A percentile compares a stretch with the other conserved stretches of the same genome.
Conservation (phyloP, 2,797 vertebrate species). For the Oreochromis mossambicus region DNA sequence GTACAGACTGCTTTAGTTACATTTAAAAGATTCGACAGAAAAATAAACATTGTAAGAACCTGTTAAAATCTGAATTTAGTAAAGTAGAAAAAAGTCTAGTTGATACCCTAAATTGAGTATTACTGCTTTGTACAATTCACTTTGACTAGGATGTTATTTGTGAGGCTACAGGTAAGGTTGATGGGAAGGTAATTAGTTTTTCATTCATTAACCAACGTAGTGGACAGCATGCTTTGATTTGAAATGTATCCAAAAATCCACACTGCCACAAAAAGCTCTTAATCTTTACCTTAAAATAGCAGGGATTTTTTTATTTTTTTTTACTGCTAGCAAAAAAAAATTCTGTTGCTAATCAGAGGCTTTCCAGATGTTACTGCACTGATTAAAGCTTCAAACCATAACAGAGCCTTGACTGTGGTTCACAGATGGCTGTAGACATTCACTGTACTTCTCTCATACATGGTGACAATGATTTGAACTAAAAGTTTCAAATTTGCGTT, state of each 20-base stretch:
- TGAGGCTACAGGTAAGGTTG: background rate
- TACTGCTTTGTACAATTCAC: background rate
- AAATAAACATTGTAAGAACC: background rate
- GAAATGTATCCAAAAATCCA: background rate
- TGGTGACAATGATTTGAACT: background rate
- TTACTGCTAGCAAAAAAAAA: background rate
- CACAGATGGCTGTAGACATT: background rate
- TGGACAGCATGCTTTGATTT: background rate
- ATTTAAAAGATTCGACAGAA: background rate
- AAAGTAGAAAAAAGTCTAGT: background rate
- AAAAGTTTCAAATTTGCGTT: background rate
- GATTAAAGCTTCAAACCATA: background rate
- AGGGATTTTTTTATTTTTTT: background rate
- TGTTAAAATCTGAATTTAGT: background rate
- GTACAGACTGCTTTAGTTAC: background rate
- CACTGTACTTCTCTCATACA: background rate
- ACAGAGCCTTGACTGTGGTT: background rate
- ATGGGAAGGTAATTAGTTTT: fast-evolving
- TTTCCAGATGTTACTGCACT: background rate
- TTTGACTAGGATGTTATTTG: background rate
- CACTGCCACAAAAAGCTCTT: background rate
- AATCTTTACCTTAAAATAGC: background rate
- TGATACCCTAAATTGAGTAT: background rate
- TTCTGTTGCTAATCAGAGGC: background rate
- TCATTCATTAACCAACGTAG: background rate